These are phyloP conservation scores for Ochropleura plecta DNA, from an alignment of 2,888 invertebrate genomes.

Conservation along the genomic window DNA sequence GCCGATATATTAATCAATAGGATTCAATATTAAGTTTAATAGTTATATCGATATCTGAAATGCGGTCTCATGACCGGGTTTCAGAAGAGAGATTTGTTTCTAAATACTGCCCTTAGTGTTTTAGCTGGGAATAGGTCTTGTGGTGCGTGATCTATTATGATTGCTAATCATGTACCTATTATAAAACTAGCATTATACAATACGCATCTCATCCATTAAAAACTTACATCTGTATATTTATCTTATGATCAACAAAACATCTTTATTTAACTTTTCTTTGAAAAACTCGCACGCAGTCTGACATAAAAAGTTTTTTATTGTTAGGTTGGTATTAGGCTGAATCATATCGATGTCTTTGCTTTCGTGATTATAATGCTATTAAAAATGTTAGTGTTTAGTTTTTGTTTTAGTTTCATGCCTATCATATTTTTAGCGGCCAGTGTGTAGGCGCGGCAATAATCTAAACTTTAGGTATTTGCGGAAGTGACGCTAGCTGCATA, in stretches of 20 bases:
- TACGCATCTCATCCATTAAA: constrained; percentile 33
- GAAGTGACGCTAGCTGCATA: too few species aligned
- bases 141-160: too few species aligned
- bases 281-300: constrained; percentile 18
- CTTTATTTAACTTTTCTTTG: constrained; percentile 43
- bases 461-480: too few species aligned
- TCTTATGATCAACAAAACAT: constrained; percentile 40
- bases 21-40: too few species aligned
- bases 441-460: too few species aligned
- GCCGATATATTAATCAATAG: too few species aligned
- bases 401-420: constrained; percentile 20
- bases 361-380: constrained; percentile 39
- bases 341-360: constrained; percentile 50
- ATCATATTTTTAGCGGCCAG: constrained; percentile 12
- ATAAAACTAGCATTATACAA: not conserved
- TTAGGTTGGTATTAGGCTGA: constrained; percentile 36
- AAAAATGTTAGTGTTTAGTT: constrained; percentile 32
- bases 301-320: constrained; percentile 53
- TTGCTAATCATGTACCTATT: not conserved
- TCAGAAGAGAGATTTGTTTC: too few species aligned
- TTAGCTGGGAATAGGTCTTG: too few species aligned
- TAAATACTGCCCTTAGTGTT: too few species aligned
- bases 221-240: constrained; percentile 43
- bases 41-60: too few species aligned
- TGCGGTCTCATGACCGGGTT: too few species aligned